Base-by-base conservation (phyloP, 2,888 invertebrate species). In the Patella caerulea region DNA sequence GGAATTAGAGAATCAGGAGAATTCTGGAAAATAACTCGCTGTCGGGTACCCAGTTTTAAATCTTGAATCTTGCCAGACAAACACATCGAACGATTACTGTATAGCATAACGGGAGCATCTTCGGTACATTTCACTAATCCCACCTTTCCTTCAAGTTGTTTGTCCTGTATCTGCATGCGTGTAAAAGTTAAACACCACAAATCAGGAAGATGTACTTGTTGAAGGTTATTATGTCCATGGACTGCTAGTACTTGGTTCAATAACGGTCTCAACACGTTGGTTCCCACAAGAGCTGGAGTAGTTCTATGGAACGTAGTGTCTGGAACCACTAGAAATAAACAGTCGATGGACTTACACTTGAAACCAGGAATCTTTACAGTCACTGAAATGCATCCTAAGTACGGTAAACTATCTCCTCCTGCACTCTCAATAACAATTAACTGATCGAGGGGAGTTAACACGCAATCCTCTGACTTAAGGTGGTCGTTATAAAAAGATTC, bases 361-460 rank as follows among this genome's bases (percentile, higher is more conserved):
- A 55, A 55, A 55, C 55, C 2, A 14, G 55, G 55, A 55, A 55
- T 55, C 55, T 55, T 55, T 55, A 55, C 55, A 56, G 7, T 56
- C 17, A 7, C 56, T 56, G 56, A 4, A 56, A 56, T 56, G 56
- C 56, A 56, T 56, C 56, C 56, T 56, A 56, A 56, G 56, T 56
- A 56, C 3, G 56, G 56, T 5, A 56, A 56, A 56, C 56, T 56
- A 56, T 56, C 56, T 56, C 56, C 56, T 56, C 56, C 56, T 56
- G 56, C 56, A 56, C 56, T 56, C 56, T 56, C 56, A 15, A 56
- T 56, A 56, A 56, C 56, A 56, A 56, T 56, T 56, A 56, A 56
- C 56, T 56, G 56, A 17, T 56, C 56, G 7, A 56, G 56, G 56
- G 56, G 56, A 56, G 56, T 56, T 56, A 56, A 56, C 14, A 56